These are phyloP conservation scores for Orthonychiurus folsomi DNA, from an alignment of 2,888 invertebrate species.

Conservation along the genomic window DNA sequence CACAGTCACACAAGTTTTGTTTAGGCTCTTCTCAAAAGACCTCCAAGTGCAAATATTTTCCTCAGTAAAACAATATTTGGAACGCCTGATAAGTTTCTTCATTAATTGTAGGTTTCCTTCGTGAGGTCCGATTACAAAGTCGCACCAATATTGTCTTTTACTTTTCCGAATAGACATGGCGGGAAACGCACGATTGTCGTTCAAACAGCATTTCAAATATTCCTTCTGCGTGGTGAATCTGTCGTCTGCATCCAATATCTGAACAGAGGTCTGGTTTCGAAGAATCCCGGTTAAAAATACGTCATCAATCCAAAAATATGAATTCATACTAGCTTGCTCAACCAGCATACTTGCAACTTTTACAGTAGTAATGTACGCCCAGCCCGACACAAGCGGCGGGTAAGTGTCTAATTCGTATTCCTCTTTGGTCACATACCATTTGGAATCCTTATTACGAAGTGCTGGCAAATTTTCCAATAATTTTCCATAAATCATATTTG, in stretches of 20 bases:
- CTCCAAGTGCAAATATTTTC: conserved; percentile 52
- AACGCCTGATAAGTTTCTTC: conserved; percentile 55
- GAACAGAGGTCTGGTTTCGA: conserved; percentile 52
- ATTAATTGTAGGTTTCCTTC: conserved; percentile 64
- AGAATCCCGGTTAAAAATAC: conserved; percentile 74
- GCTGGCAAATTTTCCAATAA: conserved; percentile 45
- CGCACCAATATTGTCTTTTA: conserved; percentile 48
- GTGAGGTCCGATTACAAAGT: conserved; percentile 64
- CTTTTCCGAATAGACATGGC: background rate
- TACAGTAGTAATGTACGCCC: conserved; percentile 70
- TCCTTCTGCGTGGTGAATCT: conserved; percentile 64
- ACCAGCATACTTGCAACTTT: conserved; percentile 54
- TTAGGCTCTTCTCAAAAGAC: conserved; percentile 47
- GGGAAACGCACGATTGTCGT: conserved; percentile 46
- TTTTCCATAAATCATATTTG: conserved; percentile 14
- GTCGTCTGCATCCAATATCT: conserved; percentile 51
- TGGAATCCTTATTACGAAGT: conserved; percentile 59
- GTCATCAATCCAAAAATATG: conserved; percentile 88
- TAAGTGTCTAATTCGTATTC: conserved; percentile 58
- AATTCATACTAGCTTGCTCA: conserved; percentile 44
- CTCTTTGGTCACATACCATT: conserved; percentile 65
- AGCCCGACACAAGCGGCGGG: conserved; percentile 70
- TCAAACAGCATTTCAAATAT: conserved; percentile 63
- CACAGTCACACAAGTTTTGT: conserved; percentile 54
- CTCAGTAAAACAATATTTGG: conserved; percentile 53